These are phyloP conservation scores for human (Homo sapiens) DNA, from an alignment of 2,113 vertebrate genomes.

Conservation along the genomic window GRCh38 chr11:10051501-10052000, in stretches of 20 bases:
- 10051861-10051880: neutral
- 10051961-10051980: constrained; percentile 74
- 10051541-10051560: constrained; percentile 28
- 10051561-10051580: neutral
- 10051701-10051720: constrained; percentile 35
- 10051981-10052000: constrained; percentile 39
- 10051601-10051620: neutral
- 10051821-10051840: constrained; percentile 25
- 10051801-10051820: neutral
- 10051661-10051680: constrained; percentile 18
- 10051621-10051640: neutral
- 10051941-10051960: constrained; percentile 32
- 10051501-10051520: neutral
- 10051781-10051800: neutral
- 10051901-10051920: constrained; percentile 34
- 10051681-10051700: constrained; percentile 31
- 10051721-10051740: neutral
- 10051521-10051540: neutral
- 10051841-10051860: neutral
- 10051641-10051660: constrained; percentile 42
- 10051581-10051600: neutral
- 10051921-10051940: constrained; percentile 13
- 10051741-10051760: constrained; percentile 23
- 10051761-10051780: constrained; percentile 25
- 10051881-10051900: neutral